A percentile compares a stretch with the other conserved stretches of the same genome.
Conservation (phyloP, 1,140 invertebrate genomes). For the Anoplolepis gracilipes region DNA sequence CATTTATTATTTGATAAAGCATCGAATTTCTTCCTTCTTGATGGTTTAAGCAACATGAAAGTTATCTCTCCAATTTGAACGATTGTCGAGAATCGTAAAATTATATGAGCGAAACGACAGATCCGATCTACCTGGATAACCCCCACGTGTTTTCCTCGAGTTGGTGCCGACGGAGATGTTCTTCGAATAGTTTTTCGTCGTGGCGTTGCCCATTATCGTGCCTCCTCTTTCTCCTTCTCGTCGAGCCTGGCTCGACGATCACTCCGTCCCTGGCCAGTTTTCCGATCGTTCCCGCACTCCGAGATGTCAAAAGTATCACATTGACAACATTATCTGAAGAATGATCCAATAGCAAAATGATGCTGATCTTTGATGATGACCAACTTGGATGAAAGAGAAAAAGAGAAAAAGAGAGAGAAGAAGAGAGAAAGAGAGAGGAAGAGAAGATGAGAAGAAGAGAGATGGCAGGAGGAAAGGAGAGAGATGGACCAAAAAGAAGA, state of each 20-base stretch:
- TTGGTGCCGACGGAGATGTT: slow-evolving; percentile 65
- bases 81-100: neutral
- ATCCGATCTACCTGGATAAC: slow-evolving; percentile 80
- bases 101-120: neutral
- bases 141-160: slow-evolving; percentile 80
- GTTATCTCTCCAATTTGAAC: neutral
- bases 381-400: neutral
- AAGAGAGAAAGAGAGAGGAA: slow-evolving; percentile 13
- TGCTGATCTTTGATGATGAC: slow-evolving; percentile 40
- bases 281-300: slow-evolving; percentile 24
- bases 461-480: neutral
- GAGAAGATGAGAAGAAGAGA: slow-evolving; percentile 24
- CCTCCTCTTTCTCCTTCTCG: slow-evolving; percentile 47
- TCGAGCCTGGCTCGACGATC: slow-evolving; percentile 62
- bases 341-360: slow-evolving; percentile 45
- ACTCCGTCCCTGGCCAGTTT: slow-evolving; percentile 61
- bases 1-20: neutral
- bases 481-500: slow-evolving; percentile 54
- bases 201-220: slow-evolving; percentile 82
- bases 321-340: slow-evolving; percentile 29
- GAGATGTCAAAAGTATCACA: slow-evolving; percentile 51
- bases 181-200: slow-evolving; percentile 79
- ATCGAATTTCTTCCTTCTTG: neutral
- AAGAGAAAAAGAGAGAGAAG: neutral
- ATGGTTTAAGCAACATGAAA: neutral